A percentile compares a stretch with the other conserved stretches of the same genome.
Evolutionary conservation across 2,888 invertebrate genomes (phyloP).

Genomic region (Drosophila merina): DNA sequence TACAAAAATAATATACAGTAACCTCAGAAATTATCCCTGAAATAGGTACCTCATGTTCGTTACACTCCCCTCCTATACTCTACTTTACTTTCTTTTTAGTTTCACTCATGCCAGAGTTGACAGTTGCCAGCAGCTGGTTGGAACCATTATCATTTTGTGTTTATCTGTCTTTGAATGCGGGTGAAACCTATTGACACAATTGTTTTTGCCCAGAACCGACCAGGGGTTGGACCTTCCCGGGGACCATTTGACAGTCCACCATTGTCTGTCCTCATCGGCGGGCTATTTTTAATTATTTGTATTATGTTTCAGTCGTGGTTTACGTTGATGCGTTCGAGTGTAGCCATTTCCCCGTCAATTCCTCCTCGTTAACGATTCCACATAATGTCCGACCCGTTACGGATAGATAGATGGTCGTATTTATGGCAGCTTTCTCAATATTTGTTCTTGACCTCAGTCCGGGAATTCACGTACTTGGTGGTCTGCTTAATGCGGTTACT

Average conservation of each 20-base stretch:
- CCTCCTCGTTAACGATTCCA: slow-evolving; percentile 60
- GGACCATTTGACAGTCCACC: slow-evolving; percentile 27
- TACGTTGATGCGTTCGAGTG: slow-evolving; percentile 22
- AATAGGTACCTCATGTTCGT: not conserved
- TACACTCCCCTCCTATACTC: not conserved
- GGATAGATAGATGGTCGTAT: slow-evolving; percentile 10
- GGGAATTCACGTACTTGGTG: slow-evolving; percentile 42
- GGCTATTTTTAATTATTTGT: slow-evolving; percentile 79
- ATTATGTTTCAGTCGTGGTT: slow-evolving; percentile 72
- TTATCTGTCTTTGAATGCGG: slow-evolving; percentile 71
- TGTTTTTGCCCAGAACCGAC: slow-evolving; percentile 61
- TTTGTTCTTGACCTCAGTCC: slow-evolving; percentile 58
- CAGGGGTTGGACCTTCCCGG: slow-evolving; percentile 28
- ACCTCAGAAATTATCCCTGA: not conserved
- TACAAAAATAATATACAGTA: too few relatives aligned
- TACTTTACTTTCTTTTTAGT: slow-evolving; percentile 10
- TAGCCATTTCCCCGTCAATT: slow-evolving; percentile 28
- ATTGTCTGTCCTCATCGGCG: slow-evolving; percentile 45
- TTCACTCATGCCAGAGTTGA: slow-evolving; percentile 40
- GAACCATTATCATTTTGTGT: slow-evolving; percentile 62
- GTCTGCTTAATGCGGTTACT: slow-evolving; percentile 61
- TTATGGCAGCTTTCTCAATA: slow-evolving; percentile 57
- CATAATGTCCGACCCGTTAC: slow-evolving; percentile 48
- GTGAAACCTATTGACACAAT: slow-evolving; percentile 77
- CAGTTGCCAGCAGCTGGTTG: slow-evolving; percentile 68